phyloP scores from a whole-genome alignment of 35 echinoderm and acorn worm species.

The Holothuria glaberrima region DNA sequence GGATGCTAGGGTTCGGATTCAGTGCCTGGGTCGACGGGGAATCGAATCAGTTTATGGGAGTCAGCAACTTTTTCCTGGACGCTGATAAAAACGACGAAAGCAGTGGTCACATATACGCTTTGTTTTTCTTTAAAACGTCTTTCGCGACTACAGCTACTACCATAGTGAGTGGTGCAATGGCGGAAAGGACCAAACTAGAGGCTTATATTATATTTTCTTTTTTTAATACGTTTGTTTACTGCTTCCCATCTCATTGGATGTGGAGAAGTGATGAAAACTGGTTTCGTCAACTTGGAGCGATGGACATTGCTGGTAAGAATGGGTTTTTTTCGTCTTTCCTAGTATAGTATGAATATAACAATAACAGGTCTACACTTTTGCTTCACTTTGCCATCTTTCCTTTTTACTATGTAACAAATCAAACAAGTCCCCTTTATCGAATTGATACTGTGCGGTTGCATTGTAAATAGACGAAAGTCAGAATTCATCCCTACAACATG shows the following conservation, averaged over 20 bases:
- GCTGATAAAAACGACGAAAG: background rate
- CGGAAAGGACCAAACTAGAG: conserved; percentile 68
- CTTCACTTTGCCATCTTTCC: too few relatives aligned
- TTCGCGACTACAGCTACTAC: conserved; percentile 75
- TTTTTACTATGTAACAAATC: too few relatives aligned
- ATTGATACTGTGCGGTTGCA: too few relatives aligned
- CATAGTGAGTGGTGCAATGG: conserved; percentile 74
- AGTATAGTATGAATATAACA: background rate
- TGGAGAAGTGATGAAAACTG: conserved; percentile 47
- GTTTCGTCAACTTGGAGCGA: conserved; percentile 39
- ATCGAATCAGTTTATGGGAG: conserved; percentile 37
- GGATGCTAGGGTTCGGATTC: conserved; percentile 80
- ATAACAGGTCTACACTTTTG: too few relatives aligned
- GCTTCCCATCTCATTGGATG: conserved; percentile 68
- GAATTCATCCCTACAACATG: too few relatives aligned
- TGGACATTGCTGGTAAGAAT: conserved; percentile 55
- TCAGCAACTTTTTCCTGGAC: conserved; percentile 70
- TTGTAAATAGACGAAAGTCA: too few relatives aligned
- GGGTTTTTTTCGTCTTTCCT: background rate
- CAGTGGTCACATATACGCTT: conserved; percentile 43
- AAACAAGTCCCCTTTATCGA: too few relatives aligned
- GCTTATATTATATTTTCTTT: conserved; percentile 72
- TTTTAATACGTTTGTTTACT: conserved; percentile 66
- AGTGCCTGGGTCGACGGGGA: conserved; percentile 53
- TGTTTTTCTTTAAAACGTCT: conserved; percentile 65